Percentiles rank a stretch among this genome's conserved stretches.
Evolutionary conservation across 2,797 vertebrate genomes (phyloP).

Genomic region (Cichlasoma orientale): DNA sequence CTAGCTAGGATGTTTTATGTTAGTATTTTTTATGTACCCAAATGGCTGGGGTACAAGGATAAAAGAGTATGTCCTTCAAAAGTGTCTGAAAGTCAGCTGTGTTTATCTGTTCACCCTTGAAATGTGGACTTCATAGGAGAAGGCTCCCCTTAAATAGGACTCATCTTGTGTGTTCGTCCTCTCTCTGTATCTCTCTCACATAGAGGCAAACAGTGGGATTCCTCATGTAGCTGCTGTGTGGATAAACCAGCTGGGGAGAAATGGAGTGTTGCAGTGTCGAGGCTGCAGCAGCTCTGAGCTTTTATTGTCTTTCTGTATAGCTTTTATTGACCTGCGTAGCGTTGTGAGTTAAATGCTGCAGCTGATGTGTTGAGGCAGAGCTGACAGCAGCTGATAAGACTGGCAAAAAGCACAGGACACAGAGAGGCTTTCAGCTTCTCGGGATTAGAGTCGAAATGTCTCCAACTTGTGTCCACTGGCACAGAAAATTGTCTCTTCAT

Average conservation of each 20-base stretch:
- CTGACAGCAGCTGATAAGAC: background rate
- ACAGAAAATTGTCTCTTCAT: background rate
- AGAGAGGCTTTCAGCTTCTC: background rate
- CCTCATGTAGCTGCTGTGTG: background rate
- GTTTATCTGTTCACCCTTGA: accelerated
- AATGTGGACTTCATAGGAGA: background rate
- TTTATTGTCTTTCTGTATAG: background rate
- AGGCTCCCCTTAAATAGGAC: background rate
- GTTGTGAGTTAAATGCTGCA: background rate
- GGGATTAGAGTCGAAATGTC: background rate
- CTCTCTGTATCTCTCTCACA: background rate
- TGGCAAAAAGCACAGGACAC: background rate
- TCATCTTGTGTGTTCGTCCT: background rate
- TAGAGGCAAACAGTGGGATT: background rate
- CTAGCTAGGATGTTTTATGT: background rate
- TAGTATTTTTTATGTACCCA: background rate
- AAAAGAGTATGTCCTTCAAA: background rate
- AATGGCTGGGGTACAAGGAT: background rate
- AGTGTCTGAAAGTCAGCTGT: background rate
- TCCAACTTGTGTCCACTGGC: background rate
- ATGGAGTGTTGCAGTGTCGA: background rate
- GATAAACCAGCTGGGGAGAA: conserved; percentile 6
- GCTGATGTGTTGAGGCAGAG: background rate
- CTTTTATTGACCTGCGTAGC: background rate
- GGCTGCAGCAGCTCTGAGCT: background rate